These are phyloP conservation scores for Malurus splendens DNA, from an alignment of 2,797 vertebrate species.

Conservation along the genomic window DNA sequence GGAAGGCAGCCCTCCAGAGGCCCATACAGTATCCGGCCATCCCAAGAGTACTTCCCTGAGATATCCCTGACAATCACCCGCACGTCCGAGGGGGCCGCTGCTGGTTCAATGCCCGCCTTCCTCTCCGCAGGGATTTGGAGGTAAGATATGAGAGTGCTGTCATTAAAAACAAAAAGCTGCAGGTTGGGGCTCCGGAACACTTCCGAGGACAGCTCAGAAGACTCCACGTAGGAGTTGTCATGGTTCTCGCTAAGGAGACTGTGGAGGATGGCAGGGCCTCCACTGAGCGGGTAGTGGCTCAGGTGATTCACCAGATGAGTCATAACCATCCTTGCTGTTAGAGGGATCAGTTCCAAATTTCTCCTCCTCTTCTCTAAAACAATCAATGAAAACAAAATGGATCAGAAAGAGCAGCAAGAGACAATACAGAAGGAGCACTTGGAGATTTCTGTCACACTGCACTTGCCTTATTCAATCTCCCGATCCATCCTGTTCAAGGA, in stretches of 20 bases:
- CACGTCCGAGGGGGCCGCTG: slow-evolving; percentile 74
- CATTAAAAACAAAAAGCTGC: slow-evolving; percentile 95
- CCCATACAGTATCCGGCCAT: slow-evolving; percentile 85
- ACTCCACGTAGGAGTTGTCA: slow-evolving; percentile 88
- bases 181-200: slow-evolving; percentile 95
- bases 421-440: neutral
- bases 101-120: slow-evolving; percentile 36
- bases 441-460: neutral
- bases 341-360: slow-evolving; percentile 90
- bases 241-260: slow-evolving; percentile 95
- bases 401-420: neutral
- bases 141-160: slow-evolving; percentile 93
- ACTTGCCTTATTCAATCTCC: neutral
- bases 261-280: slow-evolving; percentile 91
- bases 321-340: slow-evolving; percentile 95
- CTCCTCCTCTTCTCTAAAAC: slow-evolving; percentile 84
- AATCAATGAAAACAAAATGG: neutral
- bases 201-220: slow-evolving; percentile 89
- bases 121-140: slow-evolving; percentile 85
- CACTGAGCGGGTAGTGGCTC: slow-evolving; percentile 88
- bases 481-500: neutral
- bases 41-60: slow-evolving; percentile 98
- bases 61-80: slow-evolving; percentile 93
- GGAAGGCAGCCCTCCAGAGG: slow-evolving; percentile 64
- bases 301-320: slow-evolving; percentile 95